Evolutionary conservation across 2,797 vertebrate genomes (phyloP).

Genomic region (Telmatherina bonti): DNA sequence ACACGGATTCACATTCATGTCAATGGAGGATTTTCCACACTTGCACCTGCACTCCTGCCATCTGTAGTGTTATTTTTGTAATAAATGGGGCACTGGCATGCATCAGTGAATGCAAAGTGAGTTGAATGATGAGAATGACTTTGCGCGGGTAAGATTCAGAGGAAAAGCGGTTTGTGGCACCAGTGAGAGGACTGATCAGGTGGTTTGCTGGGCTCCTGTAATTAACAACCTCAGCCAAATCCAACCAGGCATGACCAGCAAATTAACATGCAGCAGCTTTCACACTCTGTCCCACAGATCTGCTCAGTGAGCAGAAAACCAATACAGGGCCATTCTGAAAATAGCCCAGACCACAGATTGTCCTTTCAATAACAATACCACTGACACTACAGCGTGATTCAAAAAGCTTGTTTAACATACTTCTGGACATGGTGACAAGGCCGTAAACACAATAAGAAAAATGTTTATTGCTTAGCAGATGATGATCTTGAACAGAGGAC

Average conservation of each 20-base stretch:
- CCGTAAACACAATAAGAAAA: neutral
- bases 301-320: conserved; percentile 78
- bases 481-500: neutral
- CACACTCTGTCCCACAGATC: conserved; percentile 73
- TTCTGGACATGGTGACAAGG: conserved; percentile 15
- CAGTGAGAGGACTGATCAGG: conserved; percentile 74
- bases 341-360: conserved; percentile 58
- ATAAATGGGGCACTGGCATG: neutral
- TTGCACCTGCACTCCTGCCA: neutral
- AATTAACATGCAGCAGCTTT: conserved; percentile 81
- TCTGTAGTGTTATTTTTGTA: conserved; percentile 8
- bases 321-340: conserved; percentile 67
- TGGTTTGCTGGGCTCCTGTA: conserved; percentile 76
- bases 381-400: conserved; percentile 28
- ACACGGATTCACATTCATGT: neutral
- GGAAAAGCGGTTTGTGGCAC: conserved; percentile 39
- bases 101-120: conserved; percentile 1
- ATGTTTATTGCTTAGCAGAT: neutral
- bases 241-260: conserved; percentile 78
- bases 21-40: conserved; percentile 15
- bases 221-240: conserved; percentile 81
- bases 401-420: conserved; percentile 30
- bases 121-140: conserved; percentile 12
- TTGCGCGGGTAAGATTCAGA: conserved; percentile 24
- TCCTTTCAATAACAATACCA: conserved; percentile 49